Conservation (phyloP, 2,113 vertebrate genomes). For the Natator depressus region DNA sequence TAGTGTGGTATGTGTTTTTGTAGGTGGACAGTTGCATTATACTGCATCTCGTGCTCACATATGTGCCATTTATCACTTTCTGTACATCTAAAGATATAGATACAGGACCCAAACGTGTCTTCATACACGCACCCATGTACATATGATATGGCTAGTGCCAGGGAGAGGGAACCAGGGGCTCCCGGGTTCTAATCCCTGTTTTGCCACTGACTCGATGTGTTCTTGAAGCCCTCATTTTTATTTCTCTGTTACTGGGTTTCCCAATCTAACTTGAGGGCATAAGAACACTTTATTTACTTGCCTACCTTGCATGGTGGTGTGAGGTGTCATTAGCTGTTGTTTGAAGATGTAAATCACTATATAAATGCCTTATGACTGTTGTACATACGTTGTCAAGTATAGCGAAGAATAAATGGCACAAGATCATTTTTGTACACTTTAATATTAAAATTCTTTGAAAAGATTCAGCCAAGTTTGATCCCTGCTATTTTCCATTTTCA, state of each 20-base stretch:
- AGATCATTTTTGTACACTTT: not conserved
- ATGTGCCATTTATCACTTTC: slow-evolving; percentile 49
- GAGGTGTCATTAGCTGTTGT: not conserved
- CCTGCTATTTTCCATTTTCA: slow-evolving; percentile 1
- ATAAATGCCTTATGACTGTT: not conserved
- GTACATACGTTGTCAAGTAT: not conserved
- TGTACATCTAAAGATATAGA: not conserved
- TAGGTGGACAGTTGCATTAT: slow-evolving; percentile 62
- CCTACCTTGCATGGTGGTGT: not conserved
- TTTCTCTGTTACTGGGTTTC: not conserved
- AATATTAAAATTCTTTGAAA: slow-evolving; percentile 10
- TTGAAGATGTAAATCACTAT: slow-evolving; percentile 19
- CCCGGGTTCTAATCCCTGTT: not conserved
- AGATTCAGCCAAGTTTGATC: slow-evolving; percentile 33
- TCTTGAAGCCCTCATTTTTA: slow-evolving; percentile 1
- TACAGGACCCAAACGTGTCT: not conserved
- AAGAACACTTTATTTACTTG: accelerated
- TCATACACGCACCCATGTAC: not conserved
- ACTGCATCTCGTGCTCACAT: not conserved
- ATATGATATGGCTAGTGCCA: accelerated
- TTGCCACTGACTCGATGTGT: not conserved
- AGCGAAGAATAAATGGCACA: slow-evolving; percentile 32
- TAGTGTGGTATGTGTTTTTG: slow-evolving; percentile 41
- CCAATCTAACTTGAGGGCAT: not conserved
- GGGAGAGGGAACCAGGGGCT: not conserved